Evolutionary conservation across 2,113 vertebrate species (phyloP).

Genomic region (Panthera tigris): DNA sequence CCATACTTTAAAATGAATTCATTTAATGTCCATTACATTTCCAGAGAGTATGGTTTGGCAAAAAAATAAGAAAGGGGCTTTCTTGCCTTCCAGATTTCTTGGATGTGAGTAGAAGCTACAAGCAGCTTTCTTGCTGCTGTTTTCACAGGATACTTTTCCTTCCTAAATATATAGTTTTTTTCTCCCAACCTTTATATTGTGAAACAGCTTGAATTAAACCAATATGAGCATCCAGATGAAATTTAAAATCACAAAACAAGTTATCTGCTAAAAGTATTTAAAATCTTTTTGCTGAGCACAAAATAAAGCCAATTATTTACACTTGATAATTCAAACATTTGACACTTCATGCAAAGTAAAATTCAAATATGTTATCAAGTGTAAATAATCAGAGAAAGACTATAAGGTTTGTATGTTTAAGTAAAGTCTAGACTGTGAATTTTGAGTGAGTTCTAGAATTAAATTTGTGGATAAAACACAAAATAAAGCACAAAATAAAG

Average conservation of each 20-base stretch:
- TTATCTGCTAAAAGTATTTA: not conserved
- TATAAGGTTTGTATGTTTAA: not conserved
- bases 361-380: not conserved
- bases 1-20: not conserved
- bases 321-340: too few relatives aligned
- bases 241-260: not conserved
- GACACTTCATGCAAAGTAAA: not conserved
- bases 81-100: not conserved
- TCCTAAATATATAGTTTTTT: not conserved
- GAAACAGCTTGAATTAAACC: not conserved
- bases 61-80: not conserved
- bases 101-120: not conserved
- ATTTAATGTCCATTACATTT: constrained; percentile 24
- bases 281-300: not conserved
- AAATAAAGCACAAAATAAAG: not conserved
- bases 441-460: not conserved
- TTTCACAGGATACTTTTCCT: not conserved
- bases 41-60: not conserved
- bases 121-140: not conserved
- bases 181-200: not conserved
- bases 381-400: not conserved
- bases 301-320: not conserved
- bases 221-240: not conserved
- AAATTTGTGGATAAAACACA: not conserved
- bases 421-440: not conserved